These are phyloP conservation scores for Eunapius fragilis DNA, from an alignment of 37 sponge, comb jelly and placozoan species.

Conservation along the genomic window DNA sequence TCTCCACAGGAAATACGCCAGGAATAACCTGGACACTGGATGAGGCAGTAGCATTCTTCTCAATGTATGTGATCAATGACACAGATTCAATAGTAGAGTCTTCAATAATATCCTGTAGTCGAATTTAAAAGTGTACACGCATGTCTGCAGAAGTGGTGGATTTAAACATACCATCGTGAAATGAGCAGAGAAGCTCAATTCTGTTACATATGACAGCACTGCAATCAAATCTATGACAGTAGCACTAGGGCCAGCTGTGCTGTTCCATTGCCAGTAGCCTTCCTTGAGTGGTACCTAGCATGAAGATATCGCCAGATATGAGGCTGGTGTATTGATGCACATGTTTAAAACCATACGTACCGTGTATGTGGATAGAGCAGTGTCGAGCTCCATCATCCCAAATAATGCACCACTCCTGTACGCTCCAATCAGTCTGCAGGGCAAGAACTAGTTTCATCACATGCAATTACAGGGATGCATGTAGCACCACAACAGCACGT, in stretches of 20 bases:
- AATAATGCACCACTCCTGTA: background rate
- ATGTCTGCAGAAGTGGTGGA: too few species aligned
- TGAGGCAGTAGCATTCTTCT: background rate
- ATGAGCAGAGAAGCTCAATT: constrained; percentile 45
- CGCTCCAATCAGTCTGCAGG: background rate
- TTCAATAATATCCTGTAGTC: background rate
- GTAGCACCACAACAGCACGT: too few species aligned
- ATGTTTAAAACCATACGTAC: background rate
- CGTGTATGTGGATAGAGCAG: background rate
- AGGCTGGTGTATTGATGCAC: background rate
- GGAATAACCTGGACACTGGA: background rate
- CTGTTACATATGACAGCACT: constrained; percentile 58
- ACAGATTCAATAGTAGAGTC: background rate
- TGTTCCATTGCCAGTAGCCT: constrained; percentile 53
- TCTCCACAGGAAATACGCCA: background rate
- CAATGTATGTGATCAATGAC: background rate
- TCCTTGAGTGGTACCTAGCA: constrained; percentile 58
- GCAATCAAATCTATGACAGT: constrained; percentile 41
- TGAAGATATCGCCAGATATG: background rate
- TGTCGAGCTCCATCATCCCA: background rate
- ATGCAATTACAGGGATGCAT: too few species aligned
- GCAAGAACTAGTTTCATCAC: too few species aligned
- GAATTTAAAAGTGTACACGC: background rate
- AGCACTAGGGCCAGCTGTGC: constrained; percentile 22
- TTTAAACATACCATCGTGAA: constrained; percentile 19